Percentiles rank a stretch among this genome's conserved stretches.
phyloP scores from a whole-genome alignment of 1,140 invertebrate genomes.

The Cataglyphis hispanica region DNA sequence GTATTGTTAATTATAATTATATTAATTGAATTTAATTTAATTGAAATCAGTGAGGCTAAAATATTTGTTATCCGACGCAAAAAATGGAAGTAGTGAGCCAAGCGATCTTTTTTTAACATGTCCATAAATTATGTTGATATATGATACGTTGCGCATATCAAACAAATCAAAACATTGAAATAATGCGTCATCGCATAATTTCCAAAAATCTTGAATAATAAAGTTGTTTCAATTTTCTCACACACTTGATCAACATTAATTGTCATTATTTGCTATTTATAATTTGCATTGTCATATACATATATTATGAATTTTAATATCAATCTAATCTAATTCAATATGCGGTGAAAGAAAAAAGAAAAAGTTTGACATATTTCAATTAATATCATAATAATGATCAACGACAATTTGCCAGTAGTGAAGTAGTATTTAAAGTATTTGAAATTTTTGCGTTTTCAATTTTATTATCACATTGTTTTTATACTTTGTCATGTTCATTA shows the following conservation, averaged over 20 bases:
- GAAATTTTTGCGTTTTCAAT: not conserved
- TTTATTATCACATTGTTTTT: not conserved
- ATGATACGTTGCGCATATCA: not conserved
- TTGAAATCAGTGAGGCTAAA: not conserved
- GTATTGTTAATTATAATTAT: not conserved
- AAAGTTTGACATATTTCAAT: not conserved
- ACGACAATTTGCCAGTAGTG: not conserved
- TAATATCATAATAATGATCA: not conserved
- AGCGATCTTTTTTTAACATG: not conserved
- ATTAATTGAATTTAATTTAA: not conserved
- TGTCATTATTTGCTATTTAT: not conserved
- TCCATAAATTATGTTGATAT: not conserved
- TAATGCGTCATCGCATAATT: not conserved
- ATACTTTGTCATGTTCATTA: constrained; percentile 1
- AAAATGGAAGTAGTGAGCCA: not conserved
- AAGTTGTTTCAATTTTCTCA: not conserved
- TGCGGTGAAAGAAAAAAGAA: not conserved
- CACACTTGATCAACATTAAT: not conserved
- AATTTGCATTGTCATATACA: not conserved
- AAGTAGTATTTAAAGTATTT: too few species aligned
- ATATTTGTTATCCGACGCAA: not conserved
- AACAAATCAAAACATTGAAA: not conserved
- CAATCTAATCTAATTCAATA: not conserved
- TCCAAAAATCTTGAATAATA: not conserved
- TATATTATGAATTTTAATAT: not conserved